Conservation (phyloP, 1,140 invertebrate species). For the Trachymyrmex septentrionalis region DNA sequence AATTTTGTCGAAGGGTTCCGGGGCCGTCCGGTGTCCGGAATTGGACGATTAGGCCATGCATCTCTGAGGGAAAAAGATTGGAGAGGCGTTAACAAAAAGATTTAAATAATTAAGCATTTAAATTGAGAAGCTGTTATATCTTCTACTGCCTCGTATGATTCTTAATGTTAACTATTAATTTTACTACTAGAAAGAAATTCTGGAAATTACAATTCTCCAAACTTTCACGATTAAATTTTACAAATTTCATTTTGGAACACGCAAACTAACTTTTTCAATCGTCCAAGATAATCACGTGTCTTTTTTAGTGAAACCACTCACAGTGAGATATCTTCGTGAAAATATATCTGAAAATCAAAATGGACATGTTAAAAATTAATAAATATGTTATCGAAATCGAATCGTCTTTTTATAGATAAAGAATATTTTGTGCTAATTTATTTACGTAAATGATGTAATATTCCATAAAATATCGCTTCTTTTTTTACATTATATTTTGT, state of each 20-base stretch:
- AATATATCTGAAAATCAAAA: neutral
- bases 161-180: neutral
- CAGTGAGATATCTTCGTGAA: neutral
- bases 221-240: slow-evolving; percentile 1
- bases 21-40: slow-evolving; percentile 24
- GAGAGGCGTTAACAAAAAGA: neutral
- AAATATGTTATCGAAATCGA: neutral
- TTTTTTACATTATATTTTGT: neutral
- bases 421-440: neutral
- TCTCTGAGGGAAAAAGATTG: neutral
- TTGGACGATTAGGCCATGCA: neutral
- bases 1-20: slow-evolving; percentile 50
- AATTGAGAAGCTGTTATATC: slow-evolving; percentile 8
- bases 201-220: neutral
- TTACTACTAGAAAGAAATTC: neutral
- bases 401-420: neutral
- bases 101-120: neutral
- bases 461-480: neutral
- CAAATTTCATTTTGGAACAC: neutral
- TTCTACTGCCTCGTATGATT: neutral
- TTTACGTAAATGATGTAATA: neutral
- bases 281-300: neutral
- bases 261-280: slow-evolving; percentile 17
- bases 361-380: neutral
- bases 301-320: neutral